Base-by-base conservation (phyloP, 2,888 invertebrate species). In the Tridacna gigas region DNA sequence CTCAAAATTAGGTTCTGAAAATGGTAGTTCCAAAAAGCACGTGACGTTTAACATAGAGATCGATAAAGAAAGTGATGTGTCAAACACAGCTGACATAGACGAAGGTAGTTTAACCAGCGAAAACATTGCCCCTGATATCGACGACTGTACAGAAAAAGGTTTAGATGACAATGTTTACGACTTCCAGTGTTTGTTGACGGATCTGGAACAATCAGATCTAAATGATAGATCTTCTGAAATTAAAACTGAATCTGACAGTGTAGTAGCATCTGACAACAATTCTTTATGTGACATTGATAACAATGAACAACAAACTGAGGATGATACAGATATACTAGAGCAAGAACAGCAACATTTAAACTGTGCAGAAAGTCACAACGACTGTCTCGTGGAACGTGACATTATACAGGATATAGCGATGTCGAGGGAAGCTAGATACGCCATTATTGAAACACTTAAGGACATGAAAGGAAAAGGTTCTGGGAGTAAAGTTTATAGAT, bases 341-440 rank as follows among this genome's bases (percentile, higher is more conserved):
- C 13, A 48, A 26, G 51, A 77, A 51, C 61, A 74, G 15, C 18
- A 20, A 45, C 11, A 12, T 0, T 26, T 66, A 25, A 26, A 51
- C 22, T 1, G 3, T 3, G 26, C 0, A 20, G 28, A 47, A 66
- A 37, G 26, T 22, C n/a, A 47, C 20, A 47, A 15, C n/a, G 28
- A 26, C 28, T 26, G 13, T 22, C 13, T 5, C n/a, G 13, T 13
- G 12, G 71, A 71, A 25, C 22, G 48, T 25, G 51, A 71, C 9
- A 48, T 51, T 28, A n/a, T 80, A 37, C 26, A 66, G 3, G 69
- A 76, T 15, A 60, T 37, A 60, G 48, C 61, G 37, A 86, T 86
- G 86, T 86, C 86, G 0, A 83, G 77, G n/a, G 86, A 86, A 77
- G 86, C 86, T 0, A 78, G 79, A 71, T 67, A 69, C 65, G 86